Conservation (phyloP, 2,797 vertebrate species). For the Acipenser transmontanus region DNA sequence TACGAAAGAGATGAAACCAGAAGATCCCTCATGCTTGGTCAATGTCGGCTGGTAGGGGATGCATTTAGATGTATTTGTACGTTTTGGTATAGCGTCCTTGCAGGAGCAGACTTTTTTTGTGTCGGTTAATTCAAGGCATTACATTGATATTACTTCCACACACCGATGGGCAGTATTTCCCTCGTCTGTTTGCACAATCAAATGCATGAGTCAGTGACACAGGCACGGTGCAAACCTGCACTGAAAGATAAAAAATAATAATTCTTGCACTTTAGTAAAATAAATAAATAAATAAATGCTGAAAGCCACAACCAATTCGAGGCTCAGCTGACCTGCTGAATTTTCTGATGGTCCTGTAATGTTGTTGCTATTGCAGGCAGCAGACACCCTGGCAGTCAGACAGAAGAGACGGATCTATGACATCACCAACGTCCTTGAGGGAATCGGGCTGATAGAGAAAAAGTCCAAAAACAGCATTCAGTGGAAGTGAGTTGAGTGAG, state of each 20-base stretch:
- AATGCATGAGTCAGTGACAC: background rate
- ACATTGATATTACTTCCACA: background rate
- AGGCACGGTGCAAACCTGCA: background rate
- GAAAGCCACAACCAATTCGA: background rate
- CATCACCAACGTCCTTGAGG: slow-evolving; percentile 96
- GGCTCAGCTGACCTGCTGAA: background rate
- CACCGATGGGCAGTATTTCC: background rate
- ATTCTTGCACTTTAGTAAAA: no score
- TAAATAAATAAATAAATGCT: background rate
- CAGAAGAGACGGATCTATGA: slow-evolving; percentile 96
- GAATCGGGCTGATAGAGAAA: slow-evolving; percentile 95
- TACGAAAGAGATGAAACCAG: no score
- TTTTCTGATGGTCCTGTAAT: background rate
- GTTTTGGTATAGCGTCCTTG: no score
- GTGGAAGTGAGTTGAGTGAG: slow-evolving; percentile 83
- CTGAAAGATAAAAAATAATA: no score
- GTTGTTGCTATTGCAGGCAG: slow-evolving; percentile 65
- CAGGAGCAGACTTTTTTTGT: no score
- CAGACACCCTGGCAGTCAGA: slow-evolving; percentile 91
- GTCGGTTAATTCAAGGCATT: no score
- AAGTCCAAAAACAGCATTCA: slow-evolving; percentile 99
- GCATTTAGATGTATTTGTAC: no score
- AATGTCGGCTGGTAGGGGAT: no score
- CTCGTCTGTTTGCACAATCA: background rate
- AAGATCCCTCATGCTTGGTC: no score